Percentiles rank a stretch among this genome's conserved stretches.
Conservation (phyloP, 2,113 vertebrate species). For the Gulo gulo region DNA sequence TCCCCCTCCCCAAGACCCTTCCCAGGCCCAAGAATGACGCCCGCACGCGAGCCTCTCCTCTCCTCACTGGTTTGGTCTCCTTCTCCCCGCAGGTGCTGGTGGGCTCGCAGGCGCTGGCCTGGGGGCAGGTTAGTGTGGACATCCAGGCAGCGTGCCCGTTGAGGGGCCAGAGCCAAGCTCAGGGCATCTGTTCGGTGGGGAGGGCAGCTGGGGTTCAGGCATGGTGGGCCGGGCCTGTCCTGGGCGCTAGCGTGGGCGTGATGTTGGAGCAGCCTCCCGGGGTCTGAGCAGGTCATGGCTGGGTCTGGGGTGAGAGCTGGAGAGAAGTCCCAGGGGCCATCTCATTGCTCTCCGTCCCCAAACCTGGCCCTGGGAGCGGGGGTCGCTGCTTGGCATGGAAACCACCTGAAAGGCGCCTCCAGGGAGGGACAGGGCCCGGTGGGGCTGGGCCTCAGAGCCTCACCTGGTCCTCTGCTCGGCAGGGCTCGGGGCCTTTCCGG, state of each 20-base stretch:
- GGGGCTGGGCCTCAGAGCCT: background rate
- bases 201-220: background rate
- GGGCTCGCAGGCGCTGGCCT: constrained; percentile 61
- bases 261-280: background rate
- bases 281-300: background rate
- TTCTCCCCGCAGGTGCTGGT: constrained; percentile 74
- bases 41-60: background rate
- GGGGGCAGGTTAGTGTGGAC: constrained; percentile 59
- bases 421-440: background rate
- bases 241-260: too few relatives aligned
- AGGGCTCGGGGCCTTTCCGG: constrained; percentile 70
- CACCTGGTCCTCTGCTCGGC: rapidly evolving
- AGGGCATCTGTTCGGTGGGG: background rate
- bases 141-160: background rate
- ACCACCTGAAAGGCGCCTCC: background rate
- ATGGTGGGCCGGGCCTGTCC: background rate
- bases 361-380: background rate
- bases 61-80: background rate
- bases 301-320: background rate
- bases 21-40: too few relatives aligned
- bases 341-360: background rate
- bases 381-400: too few relatives aligned
- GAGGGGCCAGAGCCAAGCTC: background rate
- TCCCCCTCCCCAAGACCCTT: too few relatives aligned
- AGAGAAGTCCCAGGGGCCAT: rapidly evolving